Conservation (phyloP, 2,113 vertebrate genomes). For the Pipa parva region DNA sequence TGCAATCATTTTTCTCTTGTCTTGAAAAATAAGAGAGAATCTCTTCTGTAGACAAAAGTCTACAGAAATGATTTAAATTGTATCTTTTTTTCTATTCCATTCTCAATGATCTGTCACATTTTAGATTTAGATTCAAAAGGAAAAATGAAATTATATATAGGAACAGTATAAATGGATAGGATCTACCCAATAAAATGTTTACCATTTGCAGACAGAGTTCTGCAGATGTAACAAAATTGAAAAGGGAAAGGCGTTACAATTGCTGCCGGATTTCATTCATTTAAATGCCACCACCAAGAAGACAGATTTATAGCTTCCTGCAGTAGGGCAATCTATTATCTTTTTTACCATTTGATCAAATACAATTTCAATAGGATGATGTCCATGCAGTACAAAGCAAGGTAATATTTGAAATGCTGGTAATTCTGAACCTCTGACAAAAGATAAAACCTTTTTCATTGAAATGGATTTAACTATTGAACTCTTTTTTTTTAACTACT, state of each 20-base stretch:
- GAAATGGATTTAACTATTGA: background rate
- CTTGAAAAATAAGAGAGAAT: background rate
- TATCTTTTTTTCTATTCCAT: constrained; percentile 50
- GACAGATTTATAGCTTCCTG: constrained; percentile 53
- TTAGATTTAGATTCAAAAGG: constrained; percentile 50
- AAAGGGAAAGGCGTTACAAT: constrained; percentile 62
- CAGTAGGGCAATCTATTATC: constrained; percentile 63
- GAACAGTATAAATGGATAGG: constrained; percentile 58
- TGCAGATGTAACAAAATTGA: constrained; percentile 66
- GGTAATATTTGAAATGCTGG: constrained; percentile 44
- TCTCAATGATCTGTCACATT: constrained; percentile 63
- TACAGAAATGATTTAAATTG: constrained; percentile 57
- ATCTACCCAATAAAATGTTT: constrained; percentile 67
- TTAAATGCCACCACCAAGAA: constrained; percentile 64
- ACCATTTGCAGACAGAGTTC: constrained; percentile 58
- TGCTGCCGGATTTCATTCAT: constrained; percentile 66
- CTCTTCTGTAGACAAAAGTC: background rate
- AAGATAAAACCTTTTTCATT: constrained; percentile 47
- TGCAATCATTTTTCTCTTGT: too few species aligned
- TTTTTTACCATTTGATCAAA: constrained; percentile 58
- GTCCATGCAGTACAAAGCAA: constrained; percentile 46
- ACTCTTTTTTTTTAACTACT: background rate
- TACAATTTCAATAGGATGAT: constrained; percentile 60
- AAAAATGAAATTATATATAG: constrained; percentile 60
- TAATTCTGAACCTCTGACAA: constrained; percentile 44